These are phyloP conservation scores for Molossus molossus DNA, from an alignment of 2,797 vertebrate species.

Conservation along the genomic window DNA sequence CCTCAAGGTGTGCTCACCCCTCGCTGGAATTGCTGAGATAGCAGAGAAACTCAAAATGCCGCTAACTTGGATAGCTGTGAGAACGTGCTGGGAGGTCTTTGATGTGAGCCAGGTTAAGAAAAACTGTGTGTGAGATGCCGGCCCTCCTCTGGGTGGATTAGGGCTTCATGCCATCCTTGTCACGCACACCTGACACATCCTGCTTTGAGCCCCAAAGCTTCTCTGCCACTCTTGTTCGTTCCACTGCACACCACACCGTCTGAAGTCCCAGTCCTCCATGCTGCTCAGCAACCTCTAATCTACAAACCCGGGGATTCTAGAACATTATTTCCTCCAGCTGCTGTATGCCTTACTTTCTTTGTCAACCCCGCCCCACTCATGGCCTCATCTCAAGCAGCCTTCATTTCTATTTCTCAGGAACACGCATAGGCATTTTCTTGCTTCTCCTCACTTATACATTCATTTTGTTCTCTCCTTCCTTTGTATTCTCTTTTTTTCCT, in stretches of 20 bases:
- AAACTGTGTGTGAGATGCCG: rapidly evolving
- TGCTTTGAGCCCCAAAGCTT: too few relatives aligned
- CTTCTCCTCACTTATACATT: too few relatives aligned
- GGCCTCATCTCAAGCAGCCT: background rate
- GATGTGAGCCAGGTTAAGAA: background rate
- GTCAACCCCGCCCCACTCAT: rapidly evolving
- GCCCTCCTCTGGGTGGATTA: background rate
- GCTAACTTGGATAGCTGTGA: background rate
- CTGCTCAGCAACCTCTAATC: background rate
- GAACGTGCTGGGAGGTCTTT: rapidly evolving
- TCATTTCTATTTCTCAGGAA: rapidly evolving
- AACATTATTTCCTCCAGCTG: background rate
- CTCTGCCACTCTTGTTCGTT: too few relatives aligned
- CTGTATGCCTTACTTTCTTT: rapidly evolving
- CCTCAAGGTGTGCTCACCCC: rapidly evolving
- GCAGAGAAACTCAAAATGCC: background rate
- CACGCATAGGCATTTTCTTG: rapidly evolving
- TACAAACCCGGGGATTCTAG: rapidly evolving
- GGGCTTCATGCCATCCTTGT: background rate
- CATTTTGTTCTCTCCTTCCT: background rate
- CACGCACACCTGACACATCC: too few relatives aligned
- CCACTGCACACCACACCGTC: background rate
- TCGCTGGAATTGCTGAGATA: rapidly evolving
- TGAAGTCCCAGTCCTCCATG: rapidly evolving
- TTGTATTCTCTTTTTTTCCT: background rate